Evolutionary conservation across 2,113 vertebrate species (phyloP).

Genomic region (Oophaga pumilio): DNA sequence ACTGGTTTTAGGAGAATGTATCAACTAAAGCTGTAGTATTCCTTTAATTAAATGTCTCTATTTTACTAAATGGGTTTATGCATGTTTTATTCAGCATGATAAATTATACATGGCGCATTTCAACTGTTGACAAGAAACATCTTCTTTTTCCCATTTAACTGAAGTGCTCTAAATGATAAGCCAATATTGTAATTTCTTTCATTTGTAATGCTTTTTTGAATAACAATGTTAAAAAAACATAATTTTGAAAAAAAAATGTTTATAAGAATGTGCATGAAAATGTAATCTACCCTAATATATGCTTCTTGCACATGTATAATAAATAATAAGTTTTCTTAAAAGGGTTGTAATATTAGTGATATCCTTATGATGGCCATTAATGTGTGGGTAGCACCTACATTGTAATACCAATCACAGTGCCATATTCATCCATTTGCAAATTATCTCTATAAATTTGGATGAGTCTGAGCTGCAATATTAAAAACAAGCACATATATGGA

Average conservation of each 20-base stretch:
- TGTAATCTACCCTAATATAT: not conserved
- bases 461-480: too few relatives aligned
- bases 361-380: too few relatives aligned
- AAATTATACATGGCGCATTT: not conserved
- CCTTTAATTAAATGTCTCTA: too few relatives aligned
- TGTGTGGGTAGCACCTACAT: too few relatives aligned
- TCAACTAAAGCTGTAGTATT: too few relatives aligned
- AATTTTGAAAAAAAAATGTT: not conserved
- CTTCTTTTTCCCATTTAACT: not conserved
- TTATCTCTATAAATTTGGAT: too few relatives aligned
- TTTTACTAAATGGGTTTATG: not conserved
- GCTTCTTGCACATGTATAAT: not conserved
- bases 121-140: not conserved
- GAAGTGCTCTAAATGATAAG: not conserved
- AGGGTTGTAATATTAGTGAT: not conserved
- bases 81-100: not conserved
- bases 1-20: too few relatives aligned
- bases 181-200: not conserved
- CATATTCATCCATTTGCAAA: too few relatives aligned
- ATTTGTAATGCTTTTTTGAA: not conserved
- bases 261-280: not conserved
- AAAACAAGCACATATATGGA: too few relatives aligned
- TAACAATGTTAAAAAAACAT: not conserved
- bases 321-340: not conserved
- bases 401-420: too few relatives aligned